Evolutionary conservation across 2,888 invertebrate genomes (phyloP).

Genomic region (Heliconius ethilla): DNA sequence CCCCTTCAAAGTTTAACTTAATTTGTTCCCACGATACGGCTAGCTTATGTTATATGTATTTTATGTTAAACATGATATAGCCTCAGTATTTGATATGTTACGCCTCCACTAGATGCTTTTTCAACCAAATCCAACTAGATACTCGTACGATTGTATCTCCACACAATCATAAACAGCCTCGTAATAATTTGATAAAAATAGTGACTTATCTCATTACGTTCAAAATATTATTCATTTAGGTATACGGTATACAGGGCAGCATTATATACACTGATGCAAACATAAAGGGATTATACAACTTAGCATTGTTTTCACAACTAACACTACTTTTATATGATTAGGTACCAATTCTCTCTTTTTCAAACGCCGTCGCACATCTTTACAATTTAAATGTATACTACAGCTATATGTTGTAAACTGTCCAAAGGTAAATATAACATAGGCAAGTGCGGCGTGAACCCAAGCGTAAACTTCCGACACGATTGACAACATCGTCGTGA

Average conservation of each 20-base stretch:
- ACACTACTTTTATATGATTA: background rate
- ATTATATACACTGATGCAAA: too few species aligned
- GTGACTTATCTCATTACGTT: background rate
- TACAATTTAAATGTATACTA: background rate
- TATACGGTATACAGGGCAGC: background rate
- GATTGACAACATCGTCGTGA: conserved; percentile 58
- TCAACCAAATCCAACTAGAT: background rate
- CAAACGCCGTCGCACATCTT: background rate
- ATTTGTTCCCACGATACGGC: conserved; percentile 69
- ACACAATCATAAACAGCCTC: background rate
- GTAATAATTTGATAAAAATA: background rate
- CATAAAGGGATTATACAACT: too few species aligned
- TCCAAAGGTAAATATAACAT: conserved; percentile 34
- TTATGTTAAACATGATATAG: conserved; percentile 14
- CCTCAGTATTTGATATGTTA: conserved; percentile 13
- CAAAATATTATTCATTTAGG: conserved; percentile 7
- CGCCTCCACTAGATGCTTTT: background rate
- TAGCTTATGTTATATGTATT: conserved; percentile 18
- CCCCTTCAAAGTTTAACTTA: conserved; percentile 63
- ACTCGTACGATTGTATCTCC: background rate
- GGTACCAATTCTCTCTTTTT: background rate
- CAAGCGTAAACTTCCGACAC: conserved; percentile 76
- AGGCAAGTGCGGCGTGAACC: conserved; percentile 56
- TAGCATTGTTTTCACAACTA: too few species aligned
- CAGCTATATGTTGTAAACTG: background rate